phyloP scores from a whole-genome alignment of 1,140 invertebrate species.

The Drosophila dunni region DNA sequence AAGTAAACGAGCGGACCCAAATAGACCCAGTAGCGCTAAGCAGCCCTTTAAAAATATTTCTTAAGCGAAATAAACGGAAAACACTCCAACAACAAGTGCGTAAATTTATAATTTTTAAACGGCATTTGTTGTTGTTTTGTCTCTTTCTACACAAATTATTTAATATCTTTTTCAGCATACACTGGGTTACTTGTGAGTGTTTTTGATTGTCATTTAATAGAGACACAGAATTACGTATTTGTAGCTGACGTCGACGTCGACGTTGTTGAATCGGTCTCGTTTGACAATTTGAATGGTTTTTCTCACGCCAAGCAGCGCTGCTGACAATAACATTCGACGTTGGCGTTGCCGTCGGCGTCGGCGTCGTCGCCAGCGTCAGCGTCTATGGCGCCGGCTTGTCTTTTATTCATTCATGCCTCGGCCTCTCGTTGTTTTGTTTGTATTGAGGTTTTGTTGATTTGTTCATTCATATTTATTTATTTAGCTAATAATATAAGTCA shows the following conservation, averaged over 20 bases:
- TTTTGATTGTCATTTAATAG: slow-evolving; percentile 75
- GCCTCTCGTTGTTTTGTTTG: slow-evolving; percentile 64
- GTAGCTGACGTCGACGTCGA: neutral
- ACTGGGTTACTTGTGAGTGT: slow-evolving; percentile 32
- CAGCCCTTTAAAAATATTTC: neutral
- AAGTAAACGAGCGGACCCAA: too few relatives aligned
- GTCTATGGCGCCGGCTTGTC: slow-evolving; percentile 64
- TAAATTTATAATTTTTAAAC: slow-evolving; percentile 20
- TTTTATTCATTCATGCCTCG: slow-evolving; percentile 77
- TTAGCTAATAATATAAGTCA: slow-evolving; percentile 82
- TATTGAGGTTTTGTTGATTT: slow-evolving; percentile 46
- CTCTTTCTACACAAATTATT: slow-evolving; percentile 36
- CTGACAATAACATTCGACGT: slow-evolving; percentile 5
- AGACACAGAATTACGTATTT: slow-evolving; percentile 66
- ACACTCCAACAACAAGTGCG: neutral
- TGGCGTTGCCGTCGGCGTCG: slow-evolving; percentile 13
- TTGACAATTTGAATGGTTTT: slow-evolving; percentile 81
- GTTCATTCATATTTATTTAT: slow-evolving; percentile 73
- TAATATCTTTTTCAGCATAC: slow-evolving; percentile 13
- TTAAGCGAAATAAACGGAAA: neutral
- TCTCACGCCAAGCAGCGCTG: slow-evolving; percentile 77
- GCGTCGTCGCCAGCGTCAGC: slow-evolving; percentile 45
- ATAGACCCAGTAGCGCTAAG: too few relatives aligned
- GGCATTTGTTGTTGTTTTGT: slow-evolving; percentile 31
- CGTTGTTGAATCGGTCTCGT: slow-evolving; percentile 50